A percentile compares a stretch with the other conserved stretches of the same genome.
Conservation (phyloP, 2,797 vertebrate genomes). For the Enteromius radiatus region DNA sequence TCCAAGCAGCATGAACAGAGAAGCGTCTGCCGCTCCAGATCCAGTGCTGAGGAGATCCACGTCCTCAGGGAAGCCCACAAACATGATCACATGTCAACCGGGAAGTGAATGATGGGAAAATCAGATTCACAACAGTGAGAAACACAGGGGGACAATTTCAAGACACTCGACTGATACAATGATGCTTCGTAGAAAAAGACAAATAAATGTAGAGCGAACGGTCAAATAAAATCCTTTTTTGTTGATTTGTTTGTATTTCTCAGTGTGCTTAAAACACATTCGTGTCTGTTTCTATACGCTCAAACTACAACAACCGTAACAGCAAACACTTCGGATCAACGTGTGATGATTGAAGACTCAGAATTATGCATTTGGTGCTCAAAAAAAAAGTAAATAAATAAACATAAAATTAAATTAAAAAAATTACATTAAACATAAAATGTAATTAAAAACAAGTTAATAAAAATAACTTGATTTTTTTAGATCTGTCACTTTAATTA, state of each 20-base stretch:
- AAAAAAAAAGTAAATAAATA: not conserved
- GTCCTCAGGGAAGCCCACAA: constrained; percentile 48
- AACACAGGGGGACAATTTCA: not conserved
- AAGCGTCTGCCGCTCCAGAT: not conserved
- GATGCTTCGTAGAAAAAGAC: not conserved
- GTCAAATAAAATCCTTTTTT: too few relatives aligned
- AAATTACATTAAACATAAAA: too few relatives aligned
- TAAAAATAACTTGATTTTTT: too few relatives aligned
- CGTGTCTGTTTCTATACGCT: not conserved
- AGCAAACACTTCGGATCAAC: too few relatives aligned
- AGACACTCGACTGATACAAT: not conserved
- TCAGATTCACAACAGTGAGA: not conserved
- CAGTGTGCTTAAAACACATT: constrained; percentile 4
- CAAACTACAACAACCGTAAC: not conserved
- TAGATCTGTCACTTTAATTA: not conserved
- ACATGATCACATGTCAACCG: constrained; percentile 7
- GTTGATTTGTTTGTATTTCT: not conserved
- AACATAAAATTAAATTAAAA: not conserved
- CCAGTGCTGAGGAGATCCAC: not conserved
- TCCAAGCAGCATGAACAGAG: constrained; percentile 53
- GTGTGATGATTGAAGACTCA: not conserved
- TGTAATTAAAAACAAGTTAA: too few relatives aligned
- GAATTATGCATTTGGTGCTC: not conserved
- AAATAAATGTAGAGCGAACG: too few relatives aligned
- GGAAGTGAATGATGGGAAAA: constrained; percentile 24